Percentiles rank a stretch among this genome's conserved stretches.
phyloP scores from a whole-genome alignment of 2,113 vertebrate species.

The Ornithorhynchus anatinus region DNA sequence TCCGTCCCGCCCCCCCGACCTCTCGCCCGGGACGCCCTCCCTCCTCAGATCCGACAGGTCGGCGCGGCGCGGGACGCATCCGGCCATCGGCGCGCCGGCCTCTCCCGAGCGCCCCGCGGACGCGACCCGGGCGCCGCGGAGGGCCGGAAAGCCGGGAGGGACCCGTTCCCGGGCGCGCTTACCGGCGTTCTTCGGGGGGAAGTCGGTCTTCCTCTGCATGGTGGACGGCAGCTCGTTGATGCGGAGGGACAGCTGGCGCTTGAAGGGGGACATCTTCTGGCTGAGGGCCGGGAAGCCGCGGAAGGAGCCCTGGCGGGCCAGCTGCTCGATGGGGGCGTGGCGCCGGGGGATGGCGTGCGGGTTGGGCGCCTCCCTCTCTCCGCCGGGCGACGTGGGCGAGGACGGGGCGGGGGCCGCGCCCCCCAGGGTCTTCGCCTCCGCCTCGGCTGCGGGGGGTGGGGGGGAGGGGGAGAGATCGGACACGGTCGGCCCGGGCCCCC shows the following conservation, averaged over 20 bases:
- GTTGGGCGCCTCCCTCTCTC: constrained; percentile 76
- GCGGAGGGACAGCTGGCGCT: constrained; percentile 91
- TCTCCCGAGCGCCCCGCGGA: too few relatives aligned
- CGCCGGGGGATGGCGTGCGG: constrained; percentile 90
- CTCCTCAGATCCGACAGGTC: too few relatives aligned
- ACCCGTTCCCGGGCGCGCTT: too few relatives aligned
- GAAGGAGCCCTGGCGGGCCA: constrained; percentile 96
- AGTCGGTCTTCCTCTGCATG: constrained; percentile 95
- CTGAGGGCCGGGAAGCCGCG: constrained; percentile 93
- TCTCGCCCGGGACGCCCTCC: too few relatives aligned
- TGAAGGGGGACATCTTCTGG: constrained; percentile 98
- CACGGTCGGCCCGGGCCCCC: too few relatives aligned
- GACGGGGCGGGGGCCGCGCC: constrained; percentile 68
- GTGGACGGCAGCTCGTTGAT: constrained; percentile 97
- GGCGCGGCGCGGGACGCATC: too few relatives aligned
- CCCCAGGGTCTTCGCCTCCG: constrained; percentile 76
- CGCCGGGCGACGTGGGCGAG: constrained; percentile 84
- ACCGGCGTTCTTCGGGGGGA: constrained; percentile 92
- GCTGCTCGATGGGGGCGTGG: constrained; percentile 91
- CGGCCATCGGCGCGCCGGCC: too few relatives aligned
- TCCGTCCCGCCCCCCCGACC: too few relatives aligned
- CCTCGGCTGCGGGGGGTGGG: constrained; percentile 73
- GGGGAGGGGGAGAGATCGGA: constrained; percentile 27
- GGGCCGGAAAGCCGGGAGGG: not conserved
- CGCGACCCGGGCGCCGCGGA: too few relatives aligned